Base-by-base conservation (phyloP, 2,113 vertebrate species). In the Sterna hirundo region DNA sequence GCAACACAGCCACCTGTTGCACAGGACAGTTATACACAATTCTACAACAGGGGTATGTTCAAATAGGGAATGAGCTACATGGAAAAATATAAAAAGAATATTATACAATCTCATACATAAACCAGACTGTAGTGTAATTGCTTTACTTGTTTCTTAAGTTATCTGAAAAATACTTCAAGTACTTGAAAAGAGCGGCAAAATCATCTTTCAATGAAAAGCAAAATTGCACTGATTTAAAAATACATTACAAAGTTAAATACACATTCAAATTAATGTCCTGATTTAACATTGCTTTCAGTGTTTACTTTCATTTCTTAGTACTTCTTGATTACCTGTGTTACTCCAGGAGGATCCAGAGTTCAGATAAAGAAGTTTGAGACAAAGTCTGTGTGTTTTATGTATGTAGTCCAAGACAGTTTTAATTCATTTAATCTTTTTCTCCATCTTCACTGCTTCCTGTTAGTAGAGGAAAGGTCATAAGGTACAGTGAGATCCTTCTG, bases 361-460 rank as follows among this genome's bases (percentile, higher is more conserved):
- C 51, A 64, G 46, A 78, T 51, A 89, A 88, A 89, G 81, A 76
- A 47, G 68, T 54, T 66, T 83, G 65, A 80, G 83, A 86, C 79
- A 90, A 77, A 83, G 86, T 65, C 64, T 49, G 47, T 80, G 60
- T 23, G 11, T 81, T 20, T 25, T 83, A 36, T 40, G 38, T 88
- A 68, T 14, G 55, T 23, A 87, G 86, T 93, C 88, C 34, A 0
- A 52, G 69, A 12, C n/a, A 78, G 3, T 40, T 14, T 17, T 71
- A 74, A 36, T 49, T 42, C 6, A 11, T 47, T 97, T 99, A 99
- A 85, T 99, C 99, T 92, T 99, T 99, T 60, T 99, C 99, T 95
- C 99, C 99, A 14, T 99, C 99, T 97, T 99, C 99, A 36, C 99
- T 99, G 98, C 99, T 99, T 96, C 99, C 99, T 99, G 36, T 94